Evolutionary conservation across 2,888 invertebrate genomes (phyloP), one percentile per base, ranked within the genome.

Genomic region (Machimus rusticus): DNA sequence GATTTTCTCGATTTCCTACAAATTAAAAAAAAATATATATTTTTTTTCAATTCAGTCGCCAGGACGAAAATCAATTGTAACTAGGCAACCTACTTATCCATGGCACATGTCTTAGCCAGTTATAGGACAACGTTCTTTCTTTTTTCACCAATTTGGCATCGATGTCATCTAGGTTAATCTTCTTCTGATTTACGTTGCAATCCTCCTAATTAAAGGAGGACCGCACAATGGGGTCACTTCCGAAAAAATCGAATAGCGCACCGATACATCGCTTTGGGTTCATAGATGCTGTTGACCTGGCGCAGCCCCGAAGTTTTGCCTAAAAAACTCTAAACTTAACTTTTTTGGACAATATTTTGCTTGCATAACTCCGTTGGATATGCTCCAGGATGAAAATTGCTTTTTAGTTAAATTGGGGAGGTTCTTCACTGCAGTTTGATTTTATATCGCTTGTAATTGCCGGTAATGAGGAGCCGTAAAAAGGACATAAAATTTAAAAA

Each of bases 71-170:
- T 76, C 76, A 76, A 76, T 76, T 76, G 76, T 76, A 39, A 1
- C 76, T 76, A 37, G 76, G 76, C 76, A 76, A 76, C 76, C 76
- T 76, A 76, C 34, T 76, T 76, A 76, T 76, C 39, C 39, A 28
- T n/a, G 39, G 37, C 76, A 76, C n/a, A 76, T 39, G 39, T 37
- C 76, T 37, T 66, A n/a, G 23, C 23, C 19, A 23, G 19, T 66
- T 66, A 19, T 66, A 19, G 66, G 23, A 66, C 23, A 6, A 66
- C 6, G 1, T 19, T 6, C n/a, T n/a, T n/a, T n/a, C n/a, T n/a
- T 23, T 66, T 66, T 66, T 19, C 19, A 66, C 12, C 23, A 28
- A 23, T 66, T 66, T 66, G 66, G 66, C 66, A 66, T 12, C 66
- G 66, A 23, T 66, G 66, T 66, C 66, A 66, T 23, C 66, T 66